Evolutionary conservation across 1,140 invertebrate species (phyloP), one percentile per base, ranked within the genome.

Genomic region (Ridgeia piscesae): DNA sequence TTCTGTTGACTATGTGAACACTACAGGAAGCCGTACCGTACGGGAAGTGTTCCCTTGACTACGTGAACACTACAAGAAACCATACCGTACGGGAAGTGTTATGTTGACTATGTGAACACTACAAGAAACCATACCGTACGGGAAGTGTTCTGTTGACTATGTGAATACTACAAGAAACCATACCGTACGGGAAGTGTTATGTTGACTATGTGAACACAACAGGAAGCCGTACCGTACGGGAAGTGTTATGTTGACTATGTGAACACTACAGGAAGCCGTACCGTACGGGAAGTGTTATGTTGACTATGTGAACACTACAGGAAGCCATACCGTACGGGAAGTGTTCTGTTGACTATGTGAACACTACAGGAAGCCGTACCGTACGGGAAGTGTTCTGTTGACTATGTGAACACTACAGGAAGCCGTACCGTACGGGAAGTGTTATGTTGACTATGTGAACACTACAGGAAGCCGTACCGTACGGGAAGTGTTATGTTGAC

Each of bases 31-130:
- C 2, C n/a, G 9, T 90, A 90, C 58, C 58, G 27, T 77, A 77
- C 27, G 11, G 58, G 17, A 21, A 77, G 35, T 98, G 97, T n/a
- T 96, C n/a, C n/a, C n/a, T n/a, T n/a, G n/a, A n/a, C n/a, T n/a
- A n/a, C n/a, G n/a, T n/a, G n/a, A n/a, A n/a, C n/a, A n/a, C n/a
- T 89, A 33, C n/a, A 6, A 14, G 31, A n/a, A n/a, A n/a, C 2
- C n/a, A 4, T 90, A 90, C 58, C 58, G 27, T 77, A 77, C 27
- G 11, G 58, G 17, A 21, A 77, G 35, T 98, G 97, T n/a, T 96
- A n/a, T n/a, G n/a, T n/a, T n/a, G n/a, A n/a, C n/a, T n/a, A n/a
- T n/a, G n/a, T n/a, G n/a, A n/a, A n/a, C n/a, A n/a, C n/a, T 89
- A 33, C n/a, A 6, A 14, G 31, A n/a, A n/a, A n/a, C 2, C n/a